phyloP scores from a whole-genome alignment of 1,140 invertebrate genomes.

The Diabrotica undecimpunctata region DNA sequence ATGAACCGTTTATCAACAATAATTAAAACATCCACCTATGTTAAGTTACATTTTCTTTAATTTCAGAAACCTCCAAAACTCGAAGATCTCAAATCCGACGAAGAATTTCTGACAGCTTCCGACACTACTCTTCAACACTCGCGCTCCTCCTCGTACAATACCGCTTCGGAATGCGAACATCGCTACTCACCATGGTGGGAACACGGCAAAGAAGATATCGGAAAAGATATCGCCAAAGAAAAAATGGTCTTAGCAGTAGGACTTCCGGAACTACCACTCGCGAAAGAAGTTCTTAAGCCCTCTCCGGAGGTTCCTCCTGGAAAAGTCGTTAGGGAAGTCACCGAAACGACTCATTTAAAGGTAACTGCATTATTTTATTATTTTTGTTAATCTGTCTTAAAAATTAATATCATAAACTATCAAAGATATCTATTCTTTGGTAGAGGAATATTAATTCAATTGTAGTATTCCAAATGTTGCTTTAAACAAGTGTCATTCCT shows the following conservation, averaged over 20 bases:
- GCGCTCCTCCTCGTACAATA: conserved; percentile 62
- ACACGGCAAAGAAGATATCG: conserved; percentile 40
- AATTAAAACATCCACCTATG: too few species aligned
- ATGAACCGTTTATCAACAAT: too few species aligned
- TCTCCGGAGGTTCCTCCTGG: conserved; percentile 46
- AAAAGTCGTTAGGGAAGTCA: conserved; percentile 54
- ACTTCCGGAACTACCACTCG: conserved; percentile 41
- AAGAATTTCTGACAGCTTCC: conserved; percentile 67
- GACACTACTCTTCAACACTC: conserved; percentile 64
- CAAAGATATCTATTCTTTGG: neutral
- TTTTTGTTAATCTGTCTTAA: too few species aligned
- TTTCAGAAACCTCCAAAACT: conserved; percentile 31
- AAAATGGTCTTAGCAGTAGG: conserved; percentile 48
- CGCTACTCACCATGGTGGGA: conserved; percentile 55
- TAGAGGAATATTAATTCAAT: neutral
- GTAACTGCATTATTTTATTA: neutral
- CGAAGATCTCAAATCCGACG: conserved; percentile 48
- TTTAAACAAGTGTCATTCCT: too few species aligned
- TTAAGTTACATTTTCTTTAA: neutral
- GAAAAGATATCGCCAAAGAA: conserved; percentile 44
- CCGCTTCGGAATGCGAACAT: conserved; percentile 61
- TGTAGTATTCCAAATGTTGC: too few species aligned
- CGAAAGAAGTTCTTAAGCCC: conserved; percentile 41
- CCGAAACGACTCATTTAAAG: conserved; percentile 54
- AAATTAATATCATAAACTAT: neutral